Evolutionary conservation across 2,888 invertebrate species (phyloP), one percentile per base, ranked within the genome.

Genomic region (Sabellastarte sp.): DNA sequence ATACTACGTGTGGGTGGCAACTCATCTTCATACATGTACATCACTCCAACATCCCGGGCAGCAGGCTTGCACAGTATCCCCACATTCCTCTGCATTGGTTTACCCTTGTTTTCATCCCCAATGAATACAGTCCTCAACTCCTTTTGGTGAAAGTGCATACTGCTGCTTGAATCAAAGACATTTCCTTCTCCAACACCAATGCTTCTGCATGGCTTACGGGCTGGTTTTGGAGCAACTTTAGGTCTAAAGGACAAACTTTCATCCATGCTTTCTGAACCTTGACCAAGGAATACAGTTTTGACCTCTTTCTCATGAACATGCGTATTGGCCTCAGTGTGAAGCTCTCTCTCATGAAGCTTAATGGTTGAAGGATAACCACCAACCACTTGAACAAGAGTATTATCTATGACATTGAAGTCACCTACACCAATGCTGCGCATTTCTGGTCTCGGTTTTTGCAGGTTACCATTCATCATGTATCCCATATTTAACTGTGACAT

Each of bases 101-200:
- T 71, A 30, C 64, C 66, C 33, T 74, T 73, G 26, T 56, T 58
- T 2, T 41, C 31, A 2, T 63, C 66, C 5, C 78, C 80, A 59
- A 83, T 78, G 64, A 81, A 79, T 32, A 83, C 79, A 32, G 83
- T 82, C 56, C 80, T 75, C 29, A 81, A 61, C 69, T 82, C 82
- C 66, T 81, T 82, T 65, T 82, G 81, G 66, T 82, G 82, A 62
- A 82, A 78, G 60, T 80, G 79, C 28, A 80, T 67, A 28, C 70
- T 72, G 51, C 75, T 72, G 24, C 57, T 52, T 3, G 58, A 24
- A 66, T 80, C 80, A 32, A 80, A 77, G 0, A 86, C 78, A 55
- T 84, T 84, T 57, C 86, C 86, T n/a, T 87, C 86, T 41, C 90
- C 89, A 24, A 88, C 87, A 4, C 87, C 89, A 51, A 89, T 83